Evolutionary conservation across 2,113 vertebrate species (phyloP).

Genomic region (Ginglymostoma cirratum): DNA sequence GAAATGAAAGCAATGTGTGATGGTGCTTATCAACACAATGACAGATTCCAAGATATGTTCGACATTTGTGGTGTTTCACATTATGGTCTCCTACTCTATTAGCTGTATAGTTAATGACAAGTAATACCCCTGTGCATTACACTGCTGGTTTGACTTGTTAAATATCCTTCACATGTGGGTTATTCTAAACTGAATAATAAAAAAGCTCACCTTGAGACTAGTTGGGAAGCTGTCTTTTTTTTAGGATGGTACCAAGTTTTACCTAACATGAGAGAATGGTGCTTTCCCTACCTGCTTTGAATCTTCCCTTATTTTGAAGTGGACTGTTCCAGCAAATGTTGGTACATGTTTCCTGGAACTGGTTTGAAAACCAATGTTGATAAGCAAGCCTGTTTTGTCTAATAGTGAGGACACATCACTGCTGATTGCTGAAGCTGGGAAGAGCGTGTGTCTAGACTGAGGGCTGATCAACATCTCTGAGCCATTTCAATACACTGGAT

Average conservation of each 20-base stretch:
- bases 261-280: neutral
- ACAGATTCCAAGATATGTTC: neutral
- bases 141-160: neutral
- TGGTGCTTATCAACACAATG: neutral
- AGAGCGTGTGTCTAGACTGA: neutral
- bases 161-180: neutral
- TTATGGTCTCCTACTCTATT: neutral
- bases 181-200: neutral
- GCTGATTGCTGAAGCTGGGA: conserved; percentile 16
- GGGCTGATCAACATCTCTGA: conserved; percentile 29
- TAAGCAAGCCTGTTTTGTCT: neutral
- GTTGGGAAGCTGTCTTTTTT: neutral
- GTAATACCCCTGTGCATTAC: neutral
- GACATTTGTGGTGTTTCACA: neutral
- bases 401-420: conserved; percentile 32
- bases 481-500: conserved; percentile 18
- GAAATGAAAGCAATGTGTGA: too few species aligned
- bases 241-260: neutral
- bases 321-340: conserved; percentile 30
- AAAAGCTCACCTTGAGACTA: neutral
- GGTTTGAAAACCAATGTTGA: conserved; percentile 28
- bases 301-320: conserved; percentile 25
- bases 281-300: neutral
- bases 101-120: neutral
- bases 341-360: conserved; percentile 26